phyloP scores from a whole-genome alignment of 2,113 vertebrate species.

The Notarius lentiginosus region DNA sequence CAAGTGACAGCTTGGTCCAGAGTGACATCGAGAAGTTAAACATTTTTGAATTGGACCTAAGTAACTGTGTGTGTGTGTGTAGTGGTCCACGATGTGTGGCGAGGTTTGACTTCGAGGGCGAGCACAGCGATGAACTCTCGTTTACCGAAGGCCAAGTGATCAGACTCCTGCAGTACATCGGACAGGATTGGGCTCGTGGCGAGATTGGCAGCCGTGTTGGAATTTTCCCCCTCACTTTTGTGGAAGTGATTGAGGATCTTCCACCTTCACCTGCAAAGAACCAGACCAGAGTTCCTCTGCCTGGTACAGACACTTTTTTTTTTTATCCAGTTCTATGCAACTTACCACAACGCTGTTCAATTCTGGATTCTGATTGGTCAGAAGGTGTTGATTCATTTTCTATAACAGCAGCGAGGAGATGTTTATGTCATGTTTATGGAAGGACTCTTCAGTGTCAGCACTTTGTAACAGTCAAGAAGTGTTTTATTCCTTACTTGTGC shows the following conservation, averaged over 20 bases:
- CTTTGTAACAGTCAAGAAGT: background rate
- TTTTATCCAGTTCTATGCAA: background rate
- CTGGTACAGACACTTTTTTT: conserved; percentile 57
- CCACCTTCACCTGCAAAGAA: conserved; percentile 60
- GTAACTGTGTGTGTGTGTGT: conserved; percentile 19
- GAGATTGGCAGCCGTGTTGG: conserved; percentile 73
- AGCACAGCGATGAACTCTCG: conserved; percentile 84
- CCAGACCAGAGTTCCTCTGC: conserved; percentile 53
- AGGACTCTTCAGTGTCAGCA: background rate
- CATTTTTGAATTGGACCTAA: background rate
- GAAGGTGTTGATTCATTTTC: background rate
- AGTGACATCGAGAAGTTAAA: background rate
- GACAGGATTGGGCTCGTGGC: conserved; percentile 89
- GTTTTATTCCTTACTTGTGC: background rate
- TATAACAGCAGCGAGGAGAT: background rate
- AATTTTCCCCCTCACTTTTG: conserved; percentile 90
- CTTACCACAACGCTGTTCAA: background rate
- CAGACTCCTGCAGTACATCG: conserved; percentile 80
- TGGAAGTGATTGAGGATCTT: conserved; percentile 86
- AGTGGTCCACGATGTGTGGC: conserved; percentile 86
- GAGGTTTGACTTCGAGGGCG: conserved; percentile 88
- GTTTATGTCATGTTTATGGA: background rate
- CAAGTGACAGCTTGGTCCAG: background rate
- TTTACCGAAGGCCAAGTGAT: conserved; percentile 91
- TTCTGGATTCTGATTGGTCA: background rate